Percentiles rank a stretch among this genome's conserved stretches.
Evolutionary conservation across 2,113 vertebrate genomes (phyloP).

Genomic region (Microtus oregoni): DNA sequence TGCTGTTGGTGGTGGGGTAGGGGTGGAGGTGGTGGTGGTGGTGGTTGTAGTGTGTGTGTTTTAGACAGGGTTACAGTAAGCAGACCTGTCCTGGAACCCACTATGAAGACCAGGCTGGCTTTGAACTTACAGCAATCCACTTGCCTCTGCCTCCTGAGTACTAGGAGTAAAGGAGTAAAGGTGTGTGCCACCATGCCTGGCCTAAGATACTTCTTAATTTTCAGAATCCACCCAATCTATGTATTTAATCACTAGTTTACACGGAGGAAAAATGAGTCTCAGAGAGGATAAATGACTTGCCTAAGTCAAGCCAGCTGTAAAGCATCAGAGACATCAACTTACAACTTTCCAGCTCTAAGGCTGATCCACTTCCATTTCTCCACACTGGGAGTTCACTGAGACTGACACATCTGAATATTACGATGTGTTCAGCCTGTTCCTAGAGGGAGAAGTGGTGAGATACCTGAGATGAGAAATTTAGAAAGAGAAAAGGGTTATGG

Average conservation of each 20-base stretch:
- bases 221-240: not conserved
- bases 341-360: not conserved
- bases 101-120: not conserved
- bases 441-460: not conserved
- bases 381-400: not conserved
- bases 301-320: not conserved
- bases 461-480: not conserved
- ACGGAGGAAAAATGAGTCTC: not conserved
- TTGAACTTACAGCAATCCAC: not conserved
- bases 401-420: not conserved
- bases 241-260: slow-evolving; percentile 8
- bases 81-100: not conserved
- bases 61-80: not conserved
- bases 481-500: not conserved
- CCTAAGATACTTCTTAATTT: not conserved
- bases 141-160: not conserved
- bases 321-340: not conserved
- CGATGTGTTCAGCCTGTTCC: not conserved
- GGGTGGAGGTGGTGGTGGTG: not conserved
- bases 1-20: not conserved
- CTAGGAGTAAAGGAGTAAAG: not conserved
- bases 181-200: not conserved
- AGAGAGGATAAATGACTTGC: slow-evolving; percentile 17
- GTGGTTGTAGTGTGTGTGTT: not conserved
- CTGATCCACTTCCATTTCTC: not conserved